A percentile compares a stretch with the other conserved stretches of the same genome.
These are phyloP conservation scores for Cerastis rubricosa DNA, from an alignment of 2,888 invertebrate species.

Conservation along the genomic window DNA sequence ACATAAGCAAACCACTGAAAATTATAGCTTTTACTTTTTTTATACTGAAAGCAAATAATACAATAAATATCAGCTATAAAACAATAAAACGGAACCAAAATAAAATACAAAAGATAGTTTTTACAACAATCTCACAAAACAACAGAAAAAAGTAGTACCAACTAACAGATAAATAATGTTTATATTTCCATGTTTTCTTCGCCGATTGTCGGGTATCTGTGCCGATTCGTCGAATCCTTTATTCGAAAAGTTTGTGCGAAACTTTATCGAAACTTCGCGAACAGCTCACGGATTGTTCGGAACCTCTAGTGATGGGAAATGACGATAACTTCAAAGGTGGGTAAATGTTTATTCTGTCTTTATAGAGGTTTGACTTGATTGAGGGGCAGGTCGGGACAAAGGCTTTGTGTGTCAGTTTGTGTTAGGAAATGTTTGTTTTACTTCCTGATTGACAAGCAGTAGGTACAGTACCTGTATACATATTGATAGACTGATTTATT, in stretches of 20 bases:
- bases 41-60: neutral
- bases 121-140: constrained; percentile 20
- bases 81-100: constrained; percentile 1
- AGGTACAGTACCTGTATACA: neutral
- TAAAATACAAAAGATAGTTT: neutral
- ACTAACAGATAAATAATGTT: constrained; percentile 54
- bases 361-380: constrained; percentile 30
- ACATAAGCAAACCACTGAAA: neutral
- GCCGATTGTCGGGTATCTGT: constrained; percentile 46
- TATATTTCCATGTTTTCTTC: constrained; percentile 47
- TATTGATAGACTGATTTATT: neutral
- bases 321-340: constrained; percentile 49
- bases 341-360: constrained; percentile 28
- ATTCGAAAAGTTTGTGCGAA: constrained; percentile 60
- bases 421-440: neutral
- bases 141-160: constrained; percentile 18
- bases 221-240: constrained; percentile 60
- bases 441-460: constrained; percentile 6
- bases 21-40: neutral
- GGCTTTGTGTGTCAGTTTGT: constrained; percentile 21
- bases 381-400: constrained; percentile 16
- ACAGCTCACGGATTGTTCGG: constrained; percentile 55
- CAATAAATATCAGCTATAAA: neutral
- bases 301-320: constrained; percentile 50
- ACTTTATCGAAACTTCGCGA: constrained; percentile 53